phyloP scores from a whole-genome alignment of 2,888 invertebrate species.

The Trypoxylon attenuatum region DNA sequence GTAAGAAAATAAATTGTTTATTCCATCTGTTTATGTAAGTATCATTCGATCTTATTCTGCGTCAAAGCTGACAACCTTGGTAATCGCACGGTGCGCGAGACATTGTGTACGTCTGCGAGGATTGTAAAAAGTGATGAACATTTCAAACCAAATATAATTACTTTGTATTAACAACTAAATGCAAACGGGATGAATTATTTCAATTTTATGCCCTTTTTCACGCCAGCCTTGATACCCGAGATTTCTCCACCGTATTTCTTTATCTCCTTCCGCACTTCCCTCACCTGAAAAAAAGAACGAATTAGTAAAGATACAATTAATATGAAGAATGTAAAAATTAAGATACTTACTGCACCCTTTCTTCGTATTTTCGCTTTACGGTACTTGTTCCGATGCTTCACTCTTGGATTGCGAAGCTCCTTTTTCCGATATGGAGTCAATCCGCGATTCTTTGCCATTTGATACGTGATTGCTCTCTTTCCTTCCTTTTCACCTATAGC shows the following conservation, averaged over 20 bases:
- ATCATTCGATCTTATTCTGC: background rate
- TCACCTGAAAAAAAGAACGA: conserved; percentile 77
- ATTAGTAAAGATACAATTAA: conserved; percentile 3
- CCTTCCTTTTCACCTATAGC: conserved; percentile 49
- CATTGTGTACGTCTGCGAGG: background rate
- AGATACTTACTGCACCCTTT: conserved; percentile 87
- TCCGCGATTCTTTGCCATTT: conserved; percentile 97
- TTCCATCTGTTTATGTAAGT: conserved; percentile 42
- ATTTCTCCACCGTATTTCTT: conserved; percentile 92
- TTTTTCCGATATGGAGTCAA: conserved; percentile 93
- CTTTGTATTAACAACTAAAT: conserved; percentile 16
- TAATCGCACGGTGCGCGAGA: too few species aligned
- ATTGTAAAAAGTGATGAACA: background rate
- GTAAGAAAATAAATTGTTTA: conserved; percentile 61
- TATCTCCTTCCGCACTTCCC: conserved; percentile 87
- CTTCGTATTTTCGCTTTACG: conserved; percentile 93
- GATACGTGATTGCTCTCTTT: conserved; percentile 91
- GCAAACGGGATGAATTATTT: conserved; percentile 76
- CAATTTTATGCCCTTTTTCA: conserved; percentile 92
- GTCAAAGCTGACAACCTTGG: too few species aligned
- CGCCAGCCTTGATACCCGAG: conserved; percentile 93
- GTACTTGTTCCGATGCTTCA: conserved; percentile 94
- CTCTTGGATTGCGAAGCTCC: conserved; percentile 94
- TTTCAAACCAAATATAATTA: background rate
- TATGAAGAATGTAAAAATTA: conserved; percentile 2